A percentile compares a stretch with the other conserved stretches of the same genome.
Evolutionary conservation across 2,888 invertebrate species (phyloP).

Genomic region (Yponomeuta evonymella): DNA sequence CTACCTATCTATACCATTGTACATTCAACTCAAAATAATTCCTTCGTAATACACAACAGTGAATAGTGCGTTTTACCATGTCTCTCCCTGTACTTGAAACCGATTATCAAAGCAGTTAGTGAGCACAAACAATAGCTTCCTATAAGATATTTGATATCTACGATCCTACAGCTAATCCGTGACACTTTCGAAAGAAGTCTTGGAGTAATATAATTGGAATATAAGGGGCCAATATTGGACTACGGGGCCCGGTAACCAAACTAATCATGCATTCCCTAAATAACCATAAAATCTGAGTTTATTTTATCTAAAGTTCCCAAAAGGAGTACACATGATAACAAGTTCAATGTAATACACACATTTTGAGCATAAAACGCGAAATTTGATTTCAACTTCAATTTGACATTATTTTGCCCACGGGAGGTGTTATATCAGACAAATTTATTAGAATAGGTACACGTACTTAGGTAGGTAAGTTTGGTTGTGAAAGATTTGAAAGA

Average conservation of each 20-base stretch:
- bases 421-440: constrained; percentile 7
- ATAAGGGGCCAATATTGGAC: constrained; percentile 9
- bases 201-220: constrained; percentile 12
- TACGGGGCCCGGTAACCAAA: constrained; percentile 10
- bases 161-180: constrained; percentile 8
- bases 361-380: background rate
- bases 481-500: background rate
- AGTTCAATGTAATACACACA: background rate
- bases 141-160: constrained; percentile 16
- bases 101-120: constrained; percentile 41
- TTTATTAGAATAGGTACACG: background rate
- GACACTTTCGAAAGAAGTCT: constrained; percentile 2
- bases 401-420: background rate
- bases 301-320: background rate
- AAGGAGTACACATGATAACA: background rate
- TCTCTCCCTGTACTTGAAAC: constrained; percentile 50
- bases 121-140: constrained; percentile 28
- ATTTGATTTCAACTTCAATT: background rate
- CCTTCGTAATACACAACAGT: constrained; percentile 22
- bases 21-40: constrained; percentile 11
- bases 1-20: constrained; percentile 10
- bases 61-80: constrained; percentile 38
- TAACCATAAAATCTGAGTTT: background rate
- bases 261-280: background rate
- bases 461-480: background rate